Evolutionary conservation across 2,113 vertebrate genomes (phyloP).

Genomic region (Lagopus leucura): DNA sequence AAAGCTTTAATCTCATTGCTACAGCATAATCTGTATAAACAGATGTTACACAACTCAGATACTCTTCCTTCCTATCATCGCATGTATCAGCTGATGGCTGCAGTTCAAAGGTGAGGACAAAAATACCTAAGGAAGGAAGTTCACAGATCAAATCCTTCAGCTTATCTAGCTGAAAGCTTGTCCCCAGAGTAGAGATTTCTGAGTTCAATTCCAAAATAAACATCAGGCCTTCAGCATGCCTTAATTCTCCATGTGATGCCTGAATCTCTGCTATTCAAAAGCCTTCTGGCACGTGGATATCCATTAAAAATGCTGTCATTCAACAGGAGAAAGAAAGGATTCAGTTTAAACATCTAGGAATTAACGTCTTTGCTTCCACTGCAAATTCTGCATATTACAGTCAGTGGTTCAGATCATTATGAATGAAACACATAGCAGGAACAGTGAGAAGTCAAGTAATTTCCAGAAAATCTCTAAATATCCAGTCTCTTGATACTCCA

Average conservation of each 20-base stretch:
- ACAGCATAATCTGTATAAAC: constrained; percentile 58
- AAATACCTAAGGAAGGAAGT: constrained; percentile 45
- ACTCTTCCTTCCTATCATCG: constrained; percentile 14
- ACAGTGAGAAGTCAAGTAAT: neutral
- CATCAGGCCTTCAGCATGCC: neutral
- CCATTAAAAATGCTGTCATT: constrained; percentile 18
- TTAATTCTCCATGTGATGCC: constrained; percentile 41
- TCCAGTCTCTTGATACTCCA: neutral
- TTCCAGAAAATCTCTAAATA: neutral
- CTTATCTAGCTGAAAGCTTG: constrained; percentile 58
- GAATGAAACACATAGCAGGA: neutral
- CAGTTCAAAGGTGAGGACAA: constrained; percentile 7
- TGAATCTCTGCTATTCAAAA: constrained; percentile 8
- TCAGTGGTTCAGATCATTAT: neutral
- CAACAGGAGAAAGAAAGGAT: neutral
- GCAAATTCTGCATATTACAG: neutral
- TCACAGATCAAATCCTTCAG: constrained; percentile 52
- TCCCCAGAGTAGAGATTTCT: neutral
- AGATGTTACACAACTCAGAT: constrained; percentile 47
- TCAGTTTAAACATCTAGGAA: neutral
- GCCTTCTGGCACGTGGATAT: neutral
- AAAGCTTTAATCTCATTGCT: constrained; percentile 62
- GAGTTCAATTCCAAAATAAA: constrained; percentile 52
- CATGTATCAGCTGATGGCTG: neutral
- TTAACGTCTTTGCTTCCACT: neutral